A percentile compares a stretch with the other conserved stretches of the same genome.
These are phyloP conservation scores for Drosophila azteca DNA, from an alignment of 1,140 invertebrate species.

Conservation along the genomic window DNA sequence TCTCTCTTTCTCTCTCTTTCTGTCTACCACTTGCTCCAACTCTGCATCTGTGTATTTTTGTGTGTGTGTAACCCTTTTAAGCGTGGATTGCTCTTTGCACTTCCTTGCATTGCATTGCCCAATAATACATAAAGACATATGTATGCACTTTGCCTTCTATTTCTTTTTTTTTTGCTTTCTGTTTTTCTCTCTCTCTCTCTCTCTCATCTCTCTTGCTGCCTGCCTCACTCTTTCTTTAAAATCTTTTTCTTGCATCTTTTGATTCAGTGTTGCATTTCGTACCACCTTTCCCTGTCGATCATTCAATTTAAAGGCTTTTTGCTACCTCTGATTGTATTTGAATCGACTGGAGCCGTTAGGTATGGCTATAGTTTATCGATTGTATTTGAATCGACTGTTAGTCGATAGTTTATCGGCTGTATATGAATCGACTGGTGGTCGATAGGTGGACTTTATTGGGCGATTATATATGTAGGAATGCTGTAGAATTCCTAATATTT, in stretches of 20 bases:
- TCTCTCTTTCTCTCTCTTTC: slow-evolving; percentile 12
- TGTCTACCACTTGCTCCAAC: not conserved
- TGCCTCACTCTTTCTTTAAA: not conserved
- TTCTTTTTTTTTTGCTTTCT: too few relatives aligned
- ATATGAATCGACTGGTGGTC: too few relatives aligned
- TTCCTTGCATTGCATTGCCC: slow-evolving; percentile 23
- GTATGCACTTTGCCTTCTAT: not conserved
- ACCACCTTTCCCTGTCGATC: not conserved
- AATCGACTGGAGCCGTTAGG: not conserved
- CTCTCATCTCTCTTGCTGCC: too few relatives aligned
- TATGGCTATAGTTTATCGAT: not conserved
- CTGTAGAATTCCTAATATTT: too few relatives aligned
- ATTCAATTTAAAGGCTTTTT: not conserved
- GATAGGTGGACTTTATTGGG: too few relatives aligned
- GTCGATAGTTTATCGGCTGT: too few relatives aligned
- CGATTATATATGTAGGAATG: too few relatives aligned
- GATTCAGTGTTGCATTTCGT: not conserved
- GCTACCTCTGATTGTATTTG: not conserved
- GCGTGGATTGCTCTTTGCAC: slow-evolving; percentile 24
- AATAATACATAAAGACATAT: slow-evolving; percentile 11
- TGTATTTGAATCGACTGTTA: too few relatives aligned
- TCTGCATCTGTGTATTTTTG: not conserved
- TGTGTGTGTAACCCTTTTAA: slow-evolving; percentile 52
- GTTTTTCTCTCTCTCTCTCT: not conserved
- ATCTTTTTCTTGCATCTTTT: not conserved